A percentile compares a stretch with the other conserved stretches of the same genome.
These are phyloP conservation scores for Okamejei kenojei DNA, from an alignment of 2,797 vertebrate species.

Conservation along the genomic window DNA sequence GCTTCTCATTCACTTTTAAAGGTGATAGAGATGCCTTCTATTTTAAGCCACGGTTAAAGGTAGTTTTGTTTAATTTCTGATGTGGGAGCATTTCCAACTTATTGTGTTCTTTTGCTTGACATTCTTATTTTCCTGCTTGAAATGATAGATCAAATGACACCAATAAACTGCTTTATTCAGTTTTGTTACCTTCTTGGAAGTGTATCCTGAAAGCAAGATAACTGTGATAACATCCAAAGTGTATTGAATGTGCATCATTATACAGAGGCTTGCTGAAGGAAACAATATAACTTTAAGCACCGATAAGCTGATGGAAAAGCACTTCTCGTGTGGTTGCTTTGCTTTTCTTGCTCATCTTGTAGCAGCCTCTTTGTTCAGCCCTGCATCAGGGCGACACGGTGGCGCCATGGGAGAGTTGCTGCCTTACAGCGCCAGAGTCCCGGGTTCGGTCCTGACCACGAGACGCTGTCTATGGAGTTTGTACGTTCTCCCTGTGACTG, in stretches of 20 bases:
- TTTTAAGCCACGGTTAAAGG: not conserved
- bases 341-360: not conserved
- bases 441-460: too few species aligned
- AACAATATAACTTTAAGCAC: not conserved
- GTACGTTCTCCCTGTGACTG: too few species aligned
- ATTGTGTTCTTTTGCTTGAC: not conserved
- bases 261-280: not conserved
- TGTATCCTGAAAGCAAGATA: not conserved
- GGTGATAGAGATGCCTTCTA: not conserved
- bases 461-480: too few species aligned
- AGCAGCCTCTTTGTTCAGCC: not conserved
- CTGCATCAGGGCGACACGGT: not conserved
- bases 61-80: not conserved
- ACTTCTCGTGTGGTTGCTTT: not conserved
- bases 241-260: not conserved
- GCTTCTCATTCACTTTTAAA: not conserved
- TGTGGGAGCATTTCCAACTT: too few species aligned
- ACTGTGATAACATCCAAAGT: not conserved
- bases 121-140: not conserved
- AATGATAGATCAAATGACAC: not conserved
- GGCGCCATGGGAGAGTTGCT: too few species aligned
- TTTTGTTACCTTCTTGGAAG: not conserved
- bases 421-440: too few species aligned
- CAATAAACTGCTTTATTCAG: not conserved
- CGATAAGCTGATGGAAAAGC: not conserved